A percentile compares a stretch with the other conserved stretches of the same genome.
Evolutionary conservation across 2,797 vertebrate species (phyloP).

Genomic region (Hoplostethus mediterraneus): DNA sequence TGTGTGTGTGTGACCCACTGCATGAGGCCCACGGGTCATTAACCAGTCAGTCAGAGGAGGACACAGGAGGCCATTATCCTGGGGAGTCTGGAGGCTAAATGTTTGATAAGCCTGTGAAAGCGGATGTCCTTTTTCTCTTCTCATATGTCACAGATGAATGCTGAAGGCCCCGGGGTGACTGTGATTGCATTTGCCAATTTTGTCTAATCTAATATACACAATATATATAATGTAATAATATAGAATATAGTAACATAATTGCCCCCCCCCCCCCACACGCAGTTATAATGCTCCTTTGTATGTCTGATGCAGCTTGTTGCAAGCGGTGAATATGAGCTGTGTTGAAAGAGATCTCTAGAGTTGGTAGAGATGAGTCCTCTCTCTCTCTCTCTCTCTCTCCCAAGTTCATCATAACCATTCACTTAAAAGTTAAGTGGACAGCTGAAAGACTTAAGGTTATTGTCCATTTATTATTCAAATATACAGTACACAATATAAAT

Average conservation of each 20-base stretch:
- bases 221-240: too few relatives aligned
- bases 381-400: slow-evolving; percentile 4
- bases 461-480: slow-evolving; percentile 60
- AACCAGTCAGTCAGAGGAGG: slow-evolving; percentile 63
- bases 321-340: slow-evolving; percentile 18
- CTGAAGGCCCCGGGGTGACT: not conserved
- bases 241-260: too few relatives aligned
- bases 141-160: slow-evolving; percentile 21
- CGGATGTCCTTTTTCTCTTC: slow-evolving; percentile 63
- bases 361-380: slow-evolving; percentile 44
- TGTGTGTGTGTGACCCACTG: slow-evolving; percentile 22
- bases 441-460: not conserved
- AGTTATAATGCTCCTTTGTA: not conserved
- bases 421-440: not conserved
- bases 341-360: slow-evolving; percentile 29
- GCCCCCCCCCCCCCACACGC: too few relatives aligned
- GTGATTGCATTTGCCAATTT: not conserved
- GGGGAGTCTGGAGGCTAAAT: slow-evolving; percentile 64
- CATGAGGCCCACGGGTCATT: slow-evolving; percentile 58
- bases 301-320: slow-evolving; percentile 17
- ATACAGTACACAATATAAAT: slow-evolving; percentile 18
- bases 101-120: slow-evolving; percentile 65
- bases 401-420: slow-evolving; percentile 15
- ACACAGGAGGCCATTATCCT: slow-evolving; percentile 61
- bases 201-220: not conserved